A percentile compares a stretch with the other conserved stretches of the same genome.
Evolutionary conservation across 2,113 vertebrate species (phyloP).

Genomic region (Pholis gunnellus): DNA sequence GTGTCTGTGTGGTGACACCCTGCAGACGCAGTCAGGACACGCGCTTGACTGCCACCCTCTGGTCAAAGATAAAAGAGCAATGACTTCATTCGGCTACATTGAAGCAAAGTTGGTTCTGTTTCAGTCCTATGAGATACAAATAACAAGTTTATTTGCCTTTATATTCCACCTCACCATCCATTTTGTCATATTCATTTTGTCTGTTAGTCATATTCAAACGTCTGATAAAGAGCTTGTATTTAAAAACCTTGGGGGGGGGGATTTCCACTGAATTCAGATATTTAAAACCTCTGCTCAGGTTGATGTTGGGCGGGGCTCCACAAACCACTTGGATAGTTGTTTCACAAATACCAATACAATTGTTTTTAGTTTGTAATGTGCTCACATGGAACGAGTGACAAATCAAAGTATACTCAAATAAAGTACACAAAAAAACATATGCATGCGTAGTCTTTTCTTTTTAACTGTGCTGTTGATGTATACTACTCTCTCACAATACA

Average conservation of each 20-base stretch:
- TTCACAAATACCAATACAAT: background rate
- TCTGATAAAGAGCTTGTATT: background rate
- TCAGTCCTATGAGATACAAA: background rate
- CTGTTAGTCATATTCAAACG: background rate
- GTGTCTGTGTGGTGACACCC: background rate
- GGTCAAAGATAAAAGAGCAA: conserved; percentile 45
- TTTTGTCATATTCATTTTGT: background rate
- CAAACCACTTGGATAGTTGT: background rate
- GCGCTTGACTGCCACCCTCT: conserved; percentile 63
- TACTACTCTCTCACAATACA: background rate
- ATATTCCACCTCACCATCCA: background rate
- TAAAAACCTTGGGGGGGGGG: background rate
- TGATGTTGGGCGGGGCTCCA: background rate
- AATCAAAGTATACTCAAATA: background rate
- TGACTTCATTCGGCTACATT: background rate
- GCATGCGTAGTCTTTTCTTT: background rate
- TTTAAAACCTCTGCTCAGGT: background rate
- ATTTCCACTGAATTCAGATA: background rate
- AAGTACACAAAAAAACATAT: background rate
- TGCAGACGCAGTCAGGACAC: background rate
- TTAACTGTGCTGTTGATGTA: background rate
- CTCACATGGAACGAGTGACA: background rate
- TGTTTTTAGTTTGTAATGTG: background rate
- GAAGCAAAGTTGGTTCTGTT: background rate
- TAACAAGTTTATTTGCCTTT: background rate